These are phyloP conservation scores for Batillaria attramentaria DNA, from an alignment of 1,140 invertebrate genomes.

Conservation along the genomic window DNA sequence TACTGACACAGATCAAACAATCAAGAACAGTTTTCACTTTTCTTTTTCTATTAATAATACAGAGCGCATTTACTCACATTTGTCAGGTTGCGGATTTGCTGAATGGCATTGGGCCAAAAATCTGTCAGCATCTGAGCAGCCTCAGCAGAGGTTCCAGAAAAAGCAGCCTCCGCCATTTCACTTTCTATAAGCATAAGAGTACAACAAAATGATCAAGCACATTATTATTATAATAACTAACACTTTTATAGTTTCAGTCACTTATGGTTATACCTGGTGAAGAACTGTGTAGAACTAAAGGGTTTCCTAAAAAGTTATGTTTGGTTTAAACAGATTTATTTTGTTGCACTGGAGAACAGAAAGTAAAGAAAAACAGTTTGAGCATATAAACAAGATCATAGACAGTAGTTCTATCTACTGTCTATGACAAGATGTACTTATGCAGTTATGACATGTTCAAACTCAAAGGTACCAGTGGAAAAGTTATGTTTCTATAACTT, in stretches of 20 bases:
- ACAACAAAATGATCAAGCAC: not conserved
- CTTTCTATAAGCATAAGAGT: not conserved
- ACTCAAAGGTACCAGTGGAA: too few species aligned
- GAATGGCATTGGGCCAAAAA: conserved; percentile 62
- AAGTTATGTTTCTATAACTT: too few species aligned
- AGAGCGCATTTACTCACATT: conserved; percentile 44
- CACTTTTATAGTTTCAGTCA: not conserved
- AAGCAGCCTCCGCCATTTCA: too few species aligned
- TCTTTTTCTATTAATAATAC: not conserved
- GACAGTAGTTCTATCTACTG: too few species aligned
- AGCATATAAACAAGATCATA: not conserved
- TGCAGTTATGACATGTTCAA: too few species aligned
- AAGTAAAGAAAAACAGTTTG: not conserved
- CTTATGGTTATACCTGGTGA: not conserved
- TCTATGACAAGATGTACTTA: too few species aligned
- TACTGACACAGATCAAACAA: not conserved
- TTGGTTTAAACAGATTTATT: not conserved
- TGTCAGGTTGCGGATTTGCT: conserved; percentile 57
- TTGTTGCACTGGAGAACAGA: not conserved
- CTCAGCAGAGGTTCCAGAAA: conserved; percentile 43
- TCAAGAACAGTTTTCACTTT: not conserved
- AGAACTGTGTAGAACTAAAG: not conserved
- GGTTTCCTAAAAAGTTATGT: not conserved
- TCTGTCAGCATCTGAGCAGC: conserved; percentile 58
- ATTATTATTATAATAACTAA: not conserved